Base-by-base conservation (phyloP, 2,888 invertebrate species). In the Parelbella ahira region DNA sequence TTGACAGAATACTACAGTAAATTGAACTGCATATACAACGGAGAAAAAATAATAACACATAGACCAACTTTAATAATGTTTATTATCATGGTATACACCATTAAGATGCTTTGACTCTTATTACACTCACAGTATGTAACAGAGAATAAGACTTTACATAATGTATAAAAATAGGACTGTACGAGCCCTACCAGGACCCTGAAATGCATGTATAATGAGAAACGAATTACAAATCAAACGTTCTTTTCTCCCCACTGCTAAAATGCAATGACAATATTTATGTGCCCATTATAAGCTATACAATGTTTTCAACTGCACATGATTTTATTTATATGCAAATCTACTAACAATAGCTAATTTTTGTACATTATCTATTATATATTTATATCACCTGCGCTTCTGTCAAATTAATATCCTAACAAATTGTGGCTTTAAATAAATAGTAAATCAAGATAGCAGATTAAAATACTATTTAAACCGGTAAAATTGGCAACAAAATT, bases 101-200 rank as follows among this genome's bases (percentile, higher is more conserved):
- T 73, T 60, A 77, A 74, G 74, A 81, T 63, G 65, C 67, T 75
- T 77, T 63, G 68, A 68, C 75, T 77, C 81, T 63, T 63, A 80
- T 83, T 84, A 83, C 83, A 83, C 68, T 74, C 66, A 68, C 63
- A 66, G 63, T 64, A 77, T 81, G 80, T 83, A 83, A 84, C 74
- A 79, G 79, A 83, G 78, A 80, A 78, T 76, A 80, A 75, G 75
- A 79, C 65, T 82, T 80, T 80, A 83, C 78, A 84, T 83, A 77
- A 76, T 86, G 84, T 87, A 87, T 86, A 87, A 87, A 86, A 87
- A 87, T 87, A 87, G 84, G 87, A 86, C 82, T 83, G 81, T 83
- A 73, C 54, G 83, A 81, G 80, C 58, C 83, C 71, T 64, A 52
- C 53, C 50, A 58, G 58, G 79, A 74, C 83, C 74, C 86, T 51